phyloP scores from a whole-genome alignment of 2,113 vertebrate species.

The Gopherus flavomarginatus region DNA sequence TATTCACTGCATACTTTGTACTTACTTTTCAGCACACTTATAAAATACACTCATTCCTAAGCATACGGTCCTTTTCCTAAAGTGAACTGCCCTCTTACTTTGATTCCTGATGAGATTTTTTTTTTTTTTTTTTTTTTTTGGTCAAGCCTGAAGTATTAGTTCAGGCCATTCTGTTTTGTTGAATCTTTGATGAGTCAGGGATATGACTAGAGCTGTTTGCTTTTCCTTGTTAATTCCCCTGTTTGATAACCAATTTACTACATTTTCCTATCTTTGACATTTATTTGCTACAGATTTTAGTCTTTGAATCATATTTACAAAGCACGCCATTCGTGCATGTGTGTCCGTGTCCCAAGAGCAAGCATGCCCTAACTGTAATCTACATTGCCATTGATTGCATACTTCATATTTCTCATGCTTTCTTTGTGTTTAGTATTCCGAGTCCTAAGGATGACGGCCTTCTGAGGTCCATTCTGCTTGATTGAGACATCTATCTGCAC shows the following conservation, averaged over 20 bases:
- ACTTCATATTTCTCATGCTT: conserved; percentile 32
- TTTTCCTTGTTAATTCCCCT: not conserved
- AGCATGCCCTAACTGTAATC: conserved; percentile 8
- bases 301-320: not conserved
- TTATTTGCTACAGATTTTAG: conserved; percentile 32
- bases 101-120: not conserved
- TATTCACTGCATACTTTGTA: not conserved
- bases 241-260: conserved; percentile 18
- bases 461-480: not conserved
- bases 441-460: not conserved
- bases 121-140: not conserved
- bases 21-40: conserved; percentile 5
- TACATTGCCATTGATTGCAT: conserved; percentile 15
- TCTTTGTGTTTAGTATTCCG: not conserved
- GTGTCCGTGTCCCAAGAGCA: conserved; percentile 8
- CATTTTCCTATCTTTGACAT: conserved; percentile 3
- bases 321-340: not conserved
- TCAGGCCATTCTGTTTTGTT: not conserved
- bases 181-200: conserved; percentile 16
- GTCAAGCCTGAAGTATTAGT: not conserved
- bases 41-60: not conserved
- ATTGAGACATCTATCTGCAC: not conserved
- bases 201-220: not conserved
- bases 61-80: not conserved
- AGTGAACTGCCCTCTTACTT: not conserved